Base-by-base conservation (phyloP, 2,888 invertebrate species). In the Drosophila anomelani region DNA sequence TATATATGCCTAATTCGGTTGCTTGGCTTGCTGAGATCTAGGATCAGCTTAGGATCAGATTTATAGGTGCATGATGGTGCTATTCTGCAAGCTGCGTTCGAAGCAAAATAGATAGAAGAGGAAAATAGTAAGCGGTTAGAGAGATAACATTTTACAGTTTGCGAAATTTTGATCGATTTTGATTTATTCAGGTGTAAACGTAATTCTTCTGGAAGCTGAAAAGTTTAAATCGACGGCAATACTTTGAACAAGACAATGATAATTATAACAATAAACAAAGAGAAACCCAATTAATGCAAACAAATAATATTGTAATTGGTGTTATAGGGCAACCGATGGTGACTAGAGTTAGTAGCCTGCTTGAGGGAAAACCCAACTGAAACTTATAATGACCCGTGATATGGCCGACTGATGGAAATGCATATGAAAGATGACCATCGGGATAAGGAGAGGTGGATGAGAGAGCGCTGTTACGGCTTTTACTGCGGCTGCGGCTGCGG, bases 11-110 rank as follows among this genome's bases (percentile, higher is more conserved):
- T 15, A 39, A 51, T 44, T n/a, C 26, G 39, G 41, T 49, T 34
- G 44, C 20, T 39, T 36, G 29, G 44, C 15, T 41, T 44, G 32
- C 32, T 51, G 53, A 47, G 46, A 43, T 41, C 29, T 20, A 26
- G 20, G 36, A 62, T 67, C 49, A 20, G 79, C 82, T 86, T 92
- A 92, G 12, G 29, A 70, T 64, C 49, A 17, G 79, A 83, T 88
- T 92, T 92, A 93, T 66, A 93, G 92, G 90, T 92, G 92, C 93
- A 92, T 93, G 80, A 93, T 91, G 88, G 93, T 93, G 91, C 92
- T 93, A 90, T 92, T 92, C 91, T 93, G 92, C 88, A 92, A 92
- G 91, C 93, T 92, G 91, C 78, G 85, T 80, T 77, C n/a, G 77
- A 81, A 83, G 77, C 75, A 73, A 81, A 80, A 79, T 68, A 55